Percentiles rank a stretch among this genome's conserved stretches.
Evolutionary conservation across 2,888 invertebrate genomes (phyloP).

Genomic region (Busseola fusca): DNA sequence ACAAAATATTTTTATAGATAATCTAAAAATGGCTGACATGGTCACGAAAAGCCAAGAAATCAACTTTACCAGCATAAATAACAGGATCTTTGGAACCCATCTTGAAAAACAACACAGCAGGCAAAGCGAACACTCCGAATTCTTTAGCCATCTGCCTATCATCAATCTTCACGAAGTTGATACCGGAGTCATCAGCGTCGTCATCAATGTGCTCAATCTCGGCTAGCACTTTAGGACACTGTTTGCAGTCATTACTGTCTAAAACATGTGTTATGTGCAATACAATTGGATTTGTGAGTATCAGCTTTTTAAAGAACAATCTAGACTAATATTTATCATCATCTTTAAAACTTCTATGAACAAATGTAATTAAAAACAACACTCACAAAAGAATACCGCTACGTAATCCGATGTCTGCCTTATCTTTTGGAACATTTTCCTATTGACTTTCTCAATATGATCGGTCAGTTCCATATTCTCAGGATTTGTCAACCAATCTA

Average conservation of each 20-base stretch:
- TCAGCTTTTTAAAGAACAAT: constrained; percentile 37
- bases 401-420: constrained; percentile 96
- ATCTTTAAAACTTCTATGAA: neutral
- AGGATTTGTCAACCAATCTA: constrained; percentile 97
- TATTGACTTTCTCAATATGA: constrained; percentile 96
- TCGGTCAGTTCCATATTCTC: constrained; percentile 98
- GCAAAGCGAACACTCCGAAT: constrained; percentile 96
- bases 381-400: constrained; percentile 97
- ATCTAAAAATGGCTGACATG: no score
- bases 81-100: constrained; percentile 96
- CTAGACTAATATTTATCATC: constrained; percentile 13
- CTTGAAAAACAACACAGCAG: constrained; percentile 97
- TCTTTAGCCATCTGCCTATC: constrained; percentile 96
- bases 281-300: constrained; percentile 76
- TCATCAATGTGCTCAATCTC: constrained; percentile 98
- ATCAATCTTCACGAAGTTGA: constrained; percentile 97
- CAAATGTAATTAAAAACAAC: constrained; percentile 53
- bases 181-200: constrained; percentile 96
- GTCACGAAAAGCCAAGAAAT: neutral
- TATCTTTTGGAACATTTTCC: constrained; percentile 97
- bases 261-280: constrained; percentile 88
- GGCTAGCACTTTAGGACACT: constrained; percentile 95
- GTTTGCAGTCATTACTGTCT: constrained; percentile 98
- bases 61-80: constrained; percentile 93
- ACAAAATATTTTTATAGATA: no score